phyloP scores from a whole-genome alignment of 1,140 invertebrate genomes.

The Drosophila willistoni region DNA sequence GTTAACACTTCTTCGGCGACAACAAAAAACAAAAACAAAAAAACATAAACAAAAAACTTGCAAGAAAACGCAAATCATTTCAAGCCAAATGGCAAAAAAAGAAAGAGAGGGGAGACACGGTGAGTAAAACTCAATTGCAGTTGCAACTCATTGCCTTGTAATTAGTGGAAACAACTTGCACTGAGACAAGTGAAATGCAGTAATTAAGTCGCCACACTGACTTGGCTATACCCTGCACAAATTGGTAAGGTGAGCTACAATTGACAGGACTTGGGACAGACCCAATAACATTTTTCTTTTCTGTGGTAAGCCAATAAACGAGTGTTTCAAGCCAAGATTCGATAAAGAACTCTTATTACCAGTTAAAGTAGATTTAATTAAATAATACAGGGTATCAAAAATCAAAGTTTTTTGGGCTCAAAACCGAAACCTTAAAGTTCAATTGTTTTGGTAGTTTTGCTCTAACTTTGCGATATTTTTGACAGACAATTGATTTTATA shows the following conservation, averaged over 20 bases:
- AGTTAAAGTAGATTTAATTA: too few species aligned
- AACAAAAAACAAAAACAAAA: conserved; percentile 4
- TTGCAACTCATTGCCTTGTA: conserved; percentile 76
- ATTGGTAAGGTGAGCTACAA: too few species aligned
- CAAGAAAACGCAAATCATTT: conserved; percentile 63
- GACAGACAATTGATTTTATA: background rate
- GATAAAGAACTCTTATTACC: too few species aligned
- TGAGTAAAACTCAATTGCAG: conserved; percentile 33
- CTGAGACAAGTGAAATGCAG: conserved; percentile 47
- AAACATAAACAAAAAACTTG: background rate
- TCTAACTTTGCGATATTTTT: background rate
- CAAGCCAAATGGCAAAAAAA: background rate
- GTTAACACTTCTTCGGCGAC: conserved; percentile 48
- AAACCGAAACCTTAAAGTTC: too few species aligned
- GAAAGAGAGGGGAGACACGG: background rate
- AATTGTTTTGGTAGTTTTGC: background rate
- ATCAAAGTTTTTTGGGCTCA: too few species aligned
- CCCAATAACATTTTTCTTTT: too few species aligned
- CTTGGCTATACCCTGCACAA: too few species aligned
- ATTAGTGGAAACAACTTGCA: conserved; percentile 78
- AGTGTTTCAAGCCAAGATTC: too few species aligned
- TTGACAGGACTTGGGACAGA: too few species aligned
- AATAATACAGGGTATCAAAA: too few species aligned
- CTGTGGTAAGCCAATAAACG: too few species aligned
- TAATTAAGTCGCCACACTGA: background rate